phyloP scores from a whole-genome alignment of 2,888 invertebrate genomes.

The Heterodera filipjevi region DNA sequence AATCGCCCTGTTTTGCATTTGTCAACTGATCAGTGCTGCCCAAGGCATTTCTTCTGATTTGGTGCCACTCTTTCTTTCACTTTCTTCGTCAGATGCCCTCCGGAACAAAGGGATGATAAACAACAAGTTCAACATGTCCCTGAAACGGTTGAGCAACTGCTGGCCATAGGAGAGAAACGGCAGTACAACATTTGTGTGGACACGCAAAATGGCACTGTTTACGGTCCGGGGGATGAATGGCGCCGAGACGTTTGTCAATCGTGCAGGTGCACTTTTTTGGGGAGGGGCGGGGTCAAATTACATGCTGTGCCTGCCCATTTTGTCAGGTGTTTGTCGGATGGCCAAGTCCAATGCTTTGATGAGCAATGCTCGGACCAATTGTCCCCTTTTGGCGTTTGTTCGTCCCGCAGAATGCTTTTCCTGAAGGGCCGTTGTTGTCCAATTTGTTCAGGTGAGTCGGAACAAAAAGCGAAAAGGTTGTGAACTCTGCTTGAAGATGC shows the following conservation, averaged over 20 bases:
- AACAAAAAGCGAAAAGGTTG: conserved; percentile 52
- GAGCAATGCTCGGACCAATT: conserved; percentile 67
- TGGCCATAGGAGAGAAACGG: not conserved
- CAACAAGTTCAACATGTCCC: not conserved
- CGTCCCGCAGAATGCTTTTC: conserved; percentile 62
- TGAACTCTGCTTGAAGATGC: conserved; percentile 55
- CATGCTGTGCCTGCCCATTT: too few species aligned
- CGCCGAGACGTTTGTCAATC: conserved; percentile 16
- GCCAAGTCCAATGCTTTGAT: conserved; percentile 68
- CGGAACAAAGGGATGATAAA: not conserved
- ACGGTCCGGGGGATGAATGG: conserved; percentile 36
- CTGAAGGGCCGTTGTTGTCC: conserved; percentile 70
- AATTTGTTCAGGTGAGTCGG: conserved; percentile 67
- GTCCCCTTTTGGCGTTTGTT: conserved; percentile 42
- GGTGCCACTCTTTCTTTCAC: not conserved
- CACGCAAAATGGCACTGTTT: conserved; percentile 35
- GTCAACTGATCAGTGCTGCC: conserved; percentile 68
- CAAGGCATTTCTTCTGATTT: conserved; percentile 61
- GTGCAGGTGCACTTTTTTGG: not conserved
- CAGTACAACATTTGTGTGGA: conserved; percentile 38
- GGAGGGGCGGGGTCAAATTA: too few species aligned
- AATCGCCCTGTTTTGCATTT: conserved; percentile 58
- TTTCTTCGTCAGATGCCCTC: not conserved
- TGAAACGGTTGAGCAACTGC: not conserved
- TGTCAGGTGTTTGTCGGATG: conserved; percentile 67